Conservation (phyloP, 2,888 invertebrate genomes). For the Lycaena phlaeas region DNA sequence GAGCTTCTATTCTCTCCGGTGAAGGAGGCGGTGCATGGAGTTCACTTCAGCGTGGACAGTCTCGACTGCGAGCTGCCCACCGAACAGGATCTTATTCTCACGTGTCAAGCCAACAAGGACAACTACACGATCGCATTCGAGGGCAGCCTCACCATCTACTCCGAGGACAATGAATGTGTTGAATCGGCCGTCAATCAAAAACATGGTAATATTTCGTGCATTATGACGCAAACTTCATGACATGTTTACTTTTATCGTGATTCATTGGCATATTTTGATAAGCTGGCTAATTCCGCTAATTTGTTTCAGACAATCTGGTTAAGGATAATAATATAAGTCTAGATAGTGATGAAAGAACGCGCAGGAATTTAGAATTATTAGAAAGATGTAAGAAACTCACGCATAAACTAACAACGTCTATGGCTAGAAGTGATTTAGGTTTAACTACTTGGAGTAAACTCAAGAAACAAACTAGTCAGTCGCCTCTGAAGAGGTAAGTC, state of each 20-base stretch:
- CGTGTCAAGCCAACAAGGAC: constrained; percentile 93
- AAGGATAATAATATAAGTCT: constrained; percentile 50
- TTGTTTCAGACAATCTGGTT: constrained; percentile 61
- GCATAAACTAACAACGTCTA: constrained; percentile 78
- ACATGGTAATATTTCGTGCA: constrained; percentile 41
- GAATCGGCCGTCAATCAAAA: constrained; percentile 67
- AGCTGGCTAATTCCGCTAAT: constrained; percentile 28
- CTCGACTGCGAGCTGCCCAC: constrained; percentile 88
- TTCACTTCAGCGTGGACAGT: constrained; percentile 91
- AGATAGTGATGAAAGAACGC: constrained; percentile 70
- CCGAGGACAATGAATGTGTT: constrained; percentile 85
- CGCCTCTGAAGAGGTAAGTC: constrained; percentile 75
- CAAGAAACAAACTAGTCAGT: constrained; percentile 79
- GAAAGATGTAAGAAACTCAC: constrained; percentile 68
- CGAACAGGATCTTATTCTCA: constrained; percentile 89
- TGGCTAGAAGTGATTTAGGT: constrained; percentile 91
- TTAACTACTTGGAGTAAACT: constrained; percentile 92
- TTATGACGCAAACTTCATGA: constrained; percentile 13
- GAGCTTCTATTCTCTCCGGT: constrained; percentile 93
- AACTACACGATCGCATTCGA: constrained; percentile 97
- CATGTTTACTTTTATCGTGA: constrained; percentile 36
- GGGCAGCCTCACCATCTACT: constrained; percentile 87
- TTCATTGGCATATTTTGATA: constrained; percentile 40
- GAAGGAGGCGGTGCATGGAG: constrained; percentile 82
- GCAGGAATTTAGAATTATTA: constrained; percentile 72